Percentiles rank a stretch among this genome's conserved stretches.
Conservation (phyloP, 2,113 vertebrate genomes). For the Gymnorhina tibicen region DNA sequence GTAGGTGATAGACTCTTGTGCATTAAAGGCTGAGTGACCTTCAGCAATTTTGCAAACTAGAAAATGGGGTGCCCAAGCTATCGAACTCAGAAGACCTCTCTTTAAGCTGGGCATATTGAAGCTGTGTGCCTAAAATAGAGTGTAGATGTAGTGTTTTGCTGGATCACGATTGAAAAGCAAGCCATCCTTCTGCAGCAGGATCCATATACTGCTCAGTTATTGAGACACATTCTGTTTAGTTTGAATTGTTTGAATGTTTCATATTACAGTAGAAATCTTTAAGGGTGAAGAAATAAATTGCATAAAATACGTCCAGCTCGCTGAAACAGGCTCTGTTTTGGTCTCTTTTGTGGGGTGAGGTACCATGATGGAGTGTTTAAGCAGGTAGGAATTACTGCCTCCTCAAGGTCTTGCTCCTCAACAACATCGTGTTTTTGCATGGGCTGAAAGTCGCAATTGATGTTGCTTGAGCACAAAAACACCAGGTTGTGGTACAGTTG, state of each 20-base stretch:
- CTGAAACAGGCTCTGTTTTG: background rate
- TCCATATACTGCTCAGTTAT: background rate
- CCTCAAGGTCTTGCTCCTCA: background rate
- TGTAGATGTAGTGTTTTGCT: background rate
- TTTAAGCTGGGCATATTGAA: background rate
- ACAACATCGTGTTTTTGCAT: accelerated
- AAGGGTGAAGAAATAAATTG: background rate
- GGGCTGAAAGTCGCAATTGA: background rate
- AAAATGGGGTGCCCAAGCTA: background rate
- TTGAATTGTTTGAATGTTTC: background rate
- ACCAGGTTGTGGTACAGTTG: background rate
- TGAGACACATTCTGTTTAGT: background rate
- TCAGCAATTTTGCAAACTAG: background rate
- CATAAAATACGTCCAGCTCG: background rate
- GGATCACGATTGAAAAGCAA: accelerated
- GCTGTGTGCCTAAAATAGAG: background rate
- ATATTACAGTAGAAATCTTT: background rate
- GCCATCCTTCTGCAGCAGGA: background rate
- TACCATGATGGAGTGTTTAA: background rate
- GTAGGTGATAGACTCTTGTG: background rate
- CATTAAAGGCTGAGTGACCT: background rate
- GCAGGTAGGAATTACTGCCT: background rate
- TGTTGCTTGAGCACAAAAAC: background rate
- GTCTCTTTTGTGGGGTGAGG: background rate
- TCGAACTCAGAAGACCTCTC: background rate